Percentiles rank a stretch among this genome's conserved stretches.
These are phyloP conservation scores for Aix galericulata DNA, from an alignment of 2,113 vertebrate species.

Conservation along the genomic window DNA sequence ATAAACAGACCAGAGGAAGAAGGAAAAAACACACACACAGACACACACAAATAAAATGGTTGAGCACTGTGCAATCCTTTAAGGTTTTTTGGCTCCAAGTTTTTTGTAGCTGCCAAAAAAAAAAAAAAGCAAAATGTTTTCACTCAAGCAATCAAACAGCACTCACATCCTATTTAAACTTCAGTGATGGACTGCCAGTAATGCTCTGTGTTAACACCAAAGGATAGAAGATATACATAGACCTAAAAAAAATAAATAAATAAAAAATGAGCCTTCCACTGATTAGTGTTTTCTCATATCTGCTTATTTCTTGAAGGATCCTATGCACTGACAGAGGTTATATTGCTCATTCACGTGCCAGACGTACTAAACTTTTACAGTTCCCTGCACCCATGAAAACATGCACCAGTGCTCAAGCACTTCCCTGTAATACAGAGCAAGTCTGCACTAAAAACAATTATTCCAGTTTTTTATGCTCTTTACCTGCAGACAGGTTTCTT, in stretches of 20 bases:
- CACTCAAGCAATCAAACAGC: slow-evolving; percentile 28
- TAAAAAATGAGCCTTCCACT: no score
- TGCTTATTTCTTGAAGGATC: background rate
- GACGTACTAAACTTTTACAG: background rate
- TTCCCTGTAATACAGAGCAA: background rate
- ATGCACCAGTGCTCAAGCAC: background rate
- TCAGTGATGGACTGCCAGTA: background rate
- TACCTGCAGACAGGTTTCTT: background rate
- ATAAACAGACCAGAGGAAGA: slow-evolving; percentile 16
- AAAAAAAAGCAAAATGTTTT: slow-evolving; percentile 53
- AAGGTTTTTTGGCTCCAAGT: slow-evolving; percentile 28
- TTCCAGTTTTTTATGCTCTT: background rate
- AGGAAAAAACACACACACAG: background rate
- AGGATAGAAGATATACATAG: background rate
- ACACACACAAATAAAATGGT: slow-evolving; percentile 1
- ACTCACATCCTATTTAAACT: slow-evolving; percentile 41
- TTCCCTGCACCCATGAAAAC: background rate
- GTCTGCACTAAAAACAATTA: background rate
- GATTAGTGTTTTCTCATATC: background rate
- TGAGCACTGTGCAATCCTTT: background rate
- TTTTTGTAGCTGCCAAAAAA: slow-evolving; percentile 7
- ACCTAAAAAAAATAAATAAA: background rate
- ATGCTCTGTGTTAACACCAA: slow-evolving; percentile 1
- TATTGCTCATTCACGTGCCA: background rate
- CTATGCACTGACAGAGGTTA: background rate